Conservation (phyloP, 2,797 vertebrate species). For the Onychomys arenicola region DNA sequence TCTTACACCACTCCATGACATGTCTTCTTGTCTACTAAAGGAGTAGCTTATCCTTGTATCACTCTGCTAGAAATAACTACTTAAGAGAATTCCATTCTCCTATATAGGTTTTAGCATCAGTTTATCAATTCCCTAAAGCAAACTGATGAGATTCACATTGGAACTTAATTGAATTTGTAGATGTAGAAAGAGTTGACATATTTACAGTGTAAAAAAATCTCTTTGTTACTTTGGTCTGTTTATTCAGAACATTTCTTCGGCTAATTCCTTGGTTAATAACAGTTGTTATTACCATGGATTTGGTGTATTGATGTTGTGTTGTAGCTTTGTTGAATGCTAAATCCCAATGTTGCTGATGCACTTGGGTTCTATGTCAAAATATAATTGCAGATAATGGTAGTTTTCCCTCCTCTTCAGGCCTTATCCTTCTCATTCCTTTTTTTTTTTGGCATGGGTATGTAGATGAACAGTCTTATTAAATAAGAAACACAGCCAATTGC, state of each 20-base stretch:
- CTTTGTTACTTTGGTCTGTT: neutral
- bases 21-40: neutral
- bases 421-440: neutral
- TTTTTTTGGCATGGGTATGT: constrained; percentile 1
- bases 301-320: constrained; percentile 2
- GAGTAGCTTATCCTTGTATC: neutral
- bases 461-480: too few species aligned
- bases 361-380: neutral
- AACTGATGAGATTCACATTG: neutral
- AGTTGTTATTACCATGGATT: neutral
- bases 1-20: neutral
- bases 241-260: constrained; percentile 24
- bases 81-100: neutral
- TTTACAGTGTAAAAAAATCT: neutral
- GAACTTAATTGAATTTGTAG: constrained; percentile 10
- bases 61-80: constrained; percentile 34
- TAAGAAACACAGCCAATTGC: too few species aligned
- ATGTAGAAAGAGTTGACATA: neutral
- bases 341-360: constrained; percentile 2
- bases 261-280: neutral
- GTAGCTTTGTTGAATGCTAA: constrained; percentile 20
- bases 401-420: neutral
- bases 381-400: neutral
- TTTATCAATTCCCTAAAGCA: constrained; percentile 14
- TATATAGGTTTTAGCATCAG: neutral